Evolutionary conservation across 2,888 invertebrate species (phyloP).

Genomic region (Leptothorax acervorum): DNA sequence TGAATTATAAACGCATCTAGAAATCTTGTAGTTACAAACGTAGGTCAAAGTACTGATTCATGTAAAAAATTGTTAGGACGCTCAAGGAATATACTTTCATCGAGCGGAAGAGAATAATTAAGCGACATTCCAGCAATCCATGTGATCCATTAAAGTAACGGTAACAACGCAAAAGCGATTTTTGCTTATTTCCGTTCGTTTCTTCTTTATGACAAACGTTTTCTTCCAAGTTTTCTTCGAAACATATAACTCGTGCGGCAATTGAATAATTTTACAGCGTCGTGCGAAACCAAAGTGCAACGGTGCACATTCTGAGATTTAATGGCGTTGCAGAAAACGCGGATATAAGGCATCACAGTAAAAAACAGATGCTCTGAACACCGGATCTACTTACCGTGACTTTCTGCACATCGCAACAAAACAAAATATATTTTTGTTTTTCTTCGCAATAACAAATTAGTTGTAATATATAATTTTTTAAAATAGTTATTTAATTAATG

Average conservation of each 20-base stretch:
- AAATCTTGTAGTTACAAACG: background rate
- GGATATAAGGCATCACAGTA: background rate
- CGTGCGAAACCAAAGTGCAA: slow-evolving; percentile 46
- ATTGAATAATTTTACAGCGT: slow-evolving; percentile 68
- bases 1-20: background rate
- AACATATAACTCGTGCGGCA: slow-evolving; percentile 61
- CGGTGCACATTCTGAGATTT: slow-evolving; percentile 55
- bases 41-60: background rate
- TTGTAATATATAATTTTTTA: background rate
- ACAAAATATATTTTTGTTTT: background rate
- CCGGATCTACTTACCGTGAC: background rate
- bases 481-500: background rate
- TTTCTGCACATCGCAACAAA: background rate
- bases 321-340: slow-evolving; percentile 52
- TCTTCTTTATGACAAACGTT: slow-evolving; percentile 44
- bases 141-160: slow-evolving; percentile 27
- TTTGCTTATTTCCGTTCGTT: slow-evolving; percentile 4
- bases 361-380: background rate
- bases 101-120: slow-evolving; percentile 37
- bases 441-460: background rate
- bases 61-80: background rate
- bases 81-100: background rate
- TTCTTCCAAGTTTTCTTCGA: slow-evolving; percentile 55
- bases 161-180: slow-evolving; percentile 21
- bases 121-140: background rate